Percentiles rank a stretch among this genome's conserved stretches.
Conservation (phyloP, 1,140 invertebrate species). For the Sitobion miscanthi region DNA sequence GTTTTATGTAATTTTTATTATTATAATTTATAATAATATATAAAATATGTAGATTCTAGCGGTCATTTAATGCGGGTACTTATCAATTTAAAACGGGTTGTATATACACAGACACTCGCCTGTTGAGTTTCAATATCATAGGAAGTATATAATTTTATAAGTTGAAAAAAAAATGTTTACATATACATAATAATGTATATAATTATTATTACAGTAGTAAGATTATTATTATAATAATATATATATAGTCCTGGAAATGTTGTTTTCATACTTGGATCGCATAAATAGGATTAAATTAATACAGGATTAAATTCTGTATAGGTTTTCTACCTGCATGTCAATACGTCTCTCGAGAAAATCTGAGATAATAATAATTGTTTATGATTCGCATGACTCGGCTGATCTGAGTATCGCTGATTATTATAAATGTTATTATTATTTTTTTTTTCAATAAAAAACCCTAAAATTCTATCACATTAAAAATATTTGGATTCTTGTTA, state of each 20-base stretch:
- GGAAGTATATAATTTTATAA: background rate
- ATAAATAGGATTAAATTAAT: background rate
- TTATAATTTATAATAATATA: constrained; percentile 4
- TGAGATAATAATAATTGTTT: background rate
- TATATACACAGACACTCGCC: background rate
- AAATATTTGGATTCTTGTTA: background rate
- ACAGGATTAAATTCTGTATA: background rate
- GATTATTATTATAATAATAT: background rate
- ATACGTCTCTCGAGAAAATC: background rate
- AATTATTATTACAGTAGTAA: background rate
- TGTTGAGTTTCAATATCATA: background rate
- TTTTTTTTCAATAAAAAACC: background rate
- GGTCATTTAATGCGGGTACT: background rate
- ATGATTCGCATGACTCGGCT: background rate
- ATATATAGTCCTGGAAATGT: background rate
- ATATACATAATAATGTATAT: background rate
- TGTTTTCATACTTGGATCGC: background rate
- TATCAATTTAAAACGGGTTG: constrained; percentile 16
- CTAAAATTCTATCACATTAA: background rate
- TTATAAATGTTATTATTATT: no score
- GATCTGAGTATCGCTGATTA: no score
- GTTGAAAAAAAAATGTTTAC: background rate
- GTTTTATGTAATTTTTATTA: background rate
- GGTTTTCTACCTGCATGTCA: background rate
- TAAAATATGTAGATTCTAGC: background rate